A percentile compares a stretch with the other conserved stretches of the same genome.
Conservation (phyloP, 2,113 vertebrate genomes). For the Cyprinodon brontotheroides region DNA sequence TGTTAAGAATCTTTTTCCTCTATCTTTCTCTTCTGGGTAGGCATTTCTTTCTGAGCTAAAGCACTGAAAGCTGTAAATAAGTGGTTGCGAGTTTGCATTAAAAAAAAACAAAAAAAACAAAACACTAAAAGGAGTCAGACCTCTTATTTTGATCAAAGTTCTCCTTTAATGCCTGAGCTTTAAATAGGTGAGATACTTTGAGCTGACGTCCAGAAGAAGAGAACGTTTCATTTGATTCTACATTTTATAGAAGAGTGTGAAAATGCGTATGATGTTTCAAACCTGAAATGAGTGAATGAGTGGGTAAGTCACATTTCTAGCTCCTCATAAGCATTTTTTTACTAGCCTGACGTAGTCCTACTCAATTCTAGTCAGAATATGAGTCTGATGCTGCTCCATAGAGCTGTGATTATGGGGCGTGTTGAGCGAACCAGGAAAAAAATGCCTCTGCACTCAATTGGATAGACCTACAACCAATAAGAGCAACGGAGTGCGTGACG, state of each 20-base stretch:
- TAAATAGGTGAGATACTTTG: background rate
- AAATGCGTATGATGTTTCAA: background rate
- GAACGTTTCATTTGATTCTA: background rate
- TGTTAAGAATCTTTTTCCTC: background rate
- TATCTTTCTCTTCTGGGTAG: background rate
- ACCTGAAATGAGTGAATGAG: too few species aligned
- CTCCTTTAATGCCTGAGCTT: background rate
- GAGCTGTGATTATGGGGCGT: too few species aligned
- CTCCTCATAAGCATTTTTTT: too few species aligned
- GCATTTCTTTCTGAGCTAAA: background rate
- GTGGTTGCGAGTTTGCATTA: background rate
- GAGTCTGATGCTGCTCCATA: too few species aligned
- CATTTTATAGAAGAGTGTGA: background rate
- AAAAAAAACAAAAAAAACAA: background rate
- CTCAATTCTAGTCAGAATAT: too few species aligned
- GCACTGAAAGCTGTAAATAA: background rate
- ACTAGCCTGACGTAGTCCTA: too few species aligned
- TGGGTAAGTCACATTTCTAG: too few species aligned
- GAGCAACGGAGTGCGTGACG: too few species aligned
- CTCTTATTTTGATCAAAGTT: background rate
- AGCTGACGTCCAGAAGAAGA: too few species aligned
- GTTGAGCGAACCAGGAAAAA: too few species aligned
- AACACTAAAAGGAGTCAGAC: background rate
- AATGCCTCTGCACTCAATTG: too few species aligned
- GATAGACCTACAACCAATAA: too few species aligned